A percentile compares a stretch with the other conserved stretches of the same genome.
These are phyloP conservation scores for Todus mexicanus DNA, from an alignment of 2,797 vertebrate species.

Conservation along the genomic window DNA sequence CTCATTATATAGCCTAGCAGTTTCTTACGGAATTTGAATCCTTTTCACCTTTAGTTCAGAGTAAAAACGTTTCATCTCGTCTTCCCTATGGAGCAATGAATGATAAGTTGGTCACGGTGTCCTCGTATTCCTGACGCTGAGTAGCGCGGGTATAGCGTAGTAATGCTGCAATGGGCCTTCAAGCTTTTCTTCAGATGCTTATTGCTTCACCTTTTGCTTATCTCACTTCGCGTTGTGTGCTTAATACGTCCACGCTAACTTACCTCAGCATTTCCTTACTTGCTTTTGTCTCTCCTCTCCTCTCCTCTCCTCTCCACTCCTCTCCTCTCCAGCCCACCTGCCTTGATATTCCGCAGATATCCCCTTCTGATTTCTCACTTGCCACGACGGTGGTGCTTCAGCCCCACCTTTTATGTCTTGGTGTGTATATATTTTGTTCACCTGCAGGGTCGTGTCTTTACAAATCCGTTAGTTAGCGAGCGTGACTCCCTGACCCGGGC, in stretches of 20 bases:
- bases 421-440: background rate
- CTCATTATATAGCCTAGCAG: constrained; percentile 49
- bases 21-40: constrained; percentile 38
- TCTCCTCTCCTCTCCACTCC: background rate
- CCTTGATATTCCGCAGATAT: background rate
- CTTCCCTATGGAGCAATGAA: constrained; percentile 13
- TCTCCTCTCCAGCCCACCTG: background rate
- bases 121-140: constrained; percentile 1
- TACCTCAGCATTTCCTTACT: background rate
- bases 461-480: background rate
- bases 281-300: background rate
- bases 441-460: background rate
- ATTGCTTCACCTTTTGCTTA: background rate
- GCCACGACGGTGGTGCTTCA: background rate
- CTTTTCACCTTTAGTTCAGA: constrained; percentile 60
- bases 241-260: background rate
- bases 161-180: background rate
- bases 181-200: background rate
- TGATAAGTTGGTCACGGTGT: constrained; percentile 33
- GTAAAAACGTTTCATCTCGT: constrained; percentile 70
- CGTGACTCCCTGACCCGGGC: background rate
- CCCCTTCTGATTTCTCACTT: background rate
- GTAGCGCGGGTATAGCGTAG: background rate
- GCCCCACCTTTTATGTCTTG: background rate
- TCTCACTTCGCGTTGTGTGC: background rate